A percentile compares a stretch with the other conserved stretches of the same genome.
Evolutionary conservation across 2,113 vertebrate genomes (phyloP).

Genomic region (Chelonoidis abingdonii): DNA sequence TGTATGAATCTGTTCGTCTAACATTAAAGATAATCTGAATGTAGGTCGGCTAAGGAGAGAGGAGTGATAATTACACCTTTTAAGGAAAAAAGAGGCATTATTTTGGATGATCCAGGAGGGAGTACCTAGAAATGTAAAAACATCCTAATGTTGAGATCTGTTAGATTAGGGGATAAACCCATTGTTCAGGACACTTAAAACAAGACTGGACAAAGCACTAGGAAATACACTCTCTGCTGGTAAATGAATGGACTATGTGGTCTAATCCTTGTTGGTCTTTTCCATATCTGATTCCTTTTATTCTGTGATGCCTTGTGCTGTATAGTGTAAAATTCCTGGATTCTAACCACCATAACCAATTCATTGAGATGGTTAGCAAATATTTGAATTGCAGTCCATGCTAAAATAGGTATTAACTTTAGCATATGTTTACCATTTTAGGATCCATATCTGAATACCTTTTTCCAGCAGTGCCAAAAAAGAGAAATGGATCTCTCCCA

Average conservation of each 20-base stretch:
- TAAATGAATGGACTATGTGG: not conserved
- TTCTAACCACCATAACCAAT: not conserved
- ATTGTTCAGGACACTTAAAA: not conserved
- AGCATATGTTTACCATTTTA: constrained; percentile 70
- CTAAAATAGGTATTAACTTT: not conserved
- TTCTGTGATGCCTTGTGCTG: not conserved
- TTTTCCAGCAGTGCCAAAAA: constrained; percentile 98
- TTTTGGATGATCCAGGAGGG: not conserved
- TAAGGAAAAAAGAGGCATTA: not conserved
- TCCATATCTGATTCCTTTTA: not conserved
- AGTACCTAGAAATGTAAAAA: fast-evolving
- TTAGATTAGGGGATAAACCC: not conserved
- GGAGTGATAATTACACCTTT: not conserved
- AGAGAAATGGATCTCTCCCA: constrained; percentile 90
- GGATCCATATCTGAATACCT: constrained; percentile 94
- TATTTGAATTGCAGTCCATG: not conserved
- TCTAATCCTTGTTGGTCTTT: not conserved
- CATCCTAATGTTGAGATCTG: not conserved
- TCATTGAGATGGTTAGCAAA: not conserved
- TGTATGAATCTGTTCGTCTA: not conserved
- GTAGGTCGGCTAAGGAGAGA: not conserved
- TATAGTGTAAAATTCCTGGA: not conserved
- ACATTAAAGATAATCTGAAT: not conserved
- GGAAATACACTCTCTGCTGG: not conserved
- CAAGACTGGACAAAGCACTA: not conserved